Base-by-base conservation (phyloP, 2,888 invertebrate genomes). In the Plebejus argus region DNA sequence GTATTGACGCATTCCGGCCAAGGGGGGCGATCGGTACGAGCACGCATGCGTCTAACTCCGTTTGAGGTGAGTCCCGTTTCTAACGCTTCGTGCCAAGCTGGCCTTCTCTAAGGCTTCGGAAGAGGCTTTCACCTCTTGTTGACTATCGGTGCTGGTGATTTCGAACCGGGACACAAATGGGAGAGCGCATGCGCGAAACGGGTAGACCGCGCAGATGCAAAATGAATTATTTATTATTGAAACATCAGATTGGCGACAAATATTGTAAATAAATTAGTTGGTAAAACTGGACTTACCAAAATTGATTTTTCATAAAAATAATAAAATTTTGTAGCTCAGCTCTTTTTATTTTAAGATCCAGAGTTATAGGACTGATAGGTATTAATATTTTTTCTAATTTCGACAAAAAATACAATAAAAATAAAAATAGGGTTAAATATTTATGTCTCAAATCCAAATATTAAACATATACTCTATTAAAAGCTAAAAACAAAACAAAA, bases 31-130 rank as follows among this genome's bases (percentile, higher is more conserved):
- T 81, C 80, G 77, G 79, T 80, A 80, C 78, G 45, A 75, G 71
- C 78, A 78, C 81, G 81, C 81, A 81, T 81, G 81, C 80, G 81
- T 80, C 77, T 76, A 58, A 39, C 78, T 74, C 66, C 78, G 77
- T 76, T 79, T 80, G 80, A 78, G 80, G 76, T 74, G 75, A 78
- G 70, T 77, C 45, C 33, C 71, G 79, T 76, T 78, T 58, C 61
- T 78, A 79, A 78, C 78, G 81, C 77, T 77, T 72, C 66, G 70
- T 23, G 35, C 61, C 45, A 23, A 70, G 70, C 28, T 77, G 74
- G 49, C 58, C 45, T 23, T 66, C 58, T 18, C 23, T 49, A 74
- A 53, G 66, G 58, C 56, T 71, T 74, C 74, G 45, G 45, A 66
- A 66, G 61, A 61, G 66, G 66, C 66, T 66, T 66, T 66, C 33